Percentiles rank a stretch among this genome's conserved stretches.
Conservation (phyloP, 2,888 invertebrate genomes). For the Chromoteleia sp. region DNA sequence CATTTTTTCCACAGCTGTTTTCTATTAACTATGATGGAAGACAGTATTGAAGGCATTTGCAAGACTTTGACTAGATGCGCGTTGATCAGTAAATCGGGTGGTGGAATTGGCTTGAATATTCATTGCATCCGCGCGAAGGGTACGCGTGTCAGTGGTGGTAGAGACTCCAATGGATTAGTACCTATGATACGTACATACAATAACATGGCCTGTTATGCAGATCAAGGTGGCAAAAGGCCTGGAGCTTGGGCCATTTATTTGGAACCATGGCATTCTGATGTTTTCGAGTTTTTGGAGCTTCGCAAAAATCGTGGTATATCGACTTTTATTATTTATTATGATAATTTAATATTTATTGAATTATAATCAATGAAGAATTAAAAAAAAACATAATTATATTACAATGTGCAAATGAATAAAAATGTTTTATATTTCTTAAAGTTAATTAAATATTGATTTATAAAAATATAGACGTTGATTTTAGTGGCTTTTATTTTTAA, state of each 20-base stretch:
- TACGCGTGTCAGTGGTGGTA: conserved; percentile 96
- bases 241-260: conserved; percentile 99
- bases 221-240: conserved; percentile 98
- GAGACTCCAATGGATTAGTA: conserved; percentile 96
- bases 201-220: conserved; percentile 97
- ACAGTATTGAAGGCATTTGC: conserved; percentile 98
- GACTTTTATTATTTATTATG: too few relatives aligned
- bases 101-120: conserved; percentile 98
- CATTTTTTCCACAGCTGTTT: conserved; percentile 90
- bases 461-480: too few relatives aligned
- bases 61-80: conserved; percentile 97
- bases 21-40: conserved; percentile 96
- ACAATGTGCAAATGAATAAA: too few relatives aligned
- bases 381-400: too few relatives aligned
- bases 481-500: too few relatives aligned
- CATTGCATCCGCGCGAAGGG: conserved; percentile 98
- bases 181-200: conserved; percentile 98
- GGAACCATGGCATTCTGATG: conserved; percentile 99
- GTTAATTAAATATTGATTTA: too few relatives aligned
- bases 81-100: conserved; percentile 97
- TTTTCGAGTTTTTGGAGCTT: conserved; percentile 97
- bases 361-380: too few relatives aligned
- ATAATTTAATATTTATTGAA: too few relatives aligned
- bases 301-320: conserved; percentile 92
- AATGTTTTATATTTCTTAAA: too few relatives aligned